Percentiles rank a stretch among this genome's conserved stretches.
phyloP scores from a whole-genome alignment of 2,797 vertebrate species.

The Muraenolepis orangiensis region DNA sequence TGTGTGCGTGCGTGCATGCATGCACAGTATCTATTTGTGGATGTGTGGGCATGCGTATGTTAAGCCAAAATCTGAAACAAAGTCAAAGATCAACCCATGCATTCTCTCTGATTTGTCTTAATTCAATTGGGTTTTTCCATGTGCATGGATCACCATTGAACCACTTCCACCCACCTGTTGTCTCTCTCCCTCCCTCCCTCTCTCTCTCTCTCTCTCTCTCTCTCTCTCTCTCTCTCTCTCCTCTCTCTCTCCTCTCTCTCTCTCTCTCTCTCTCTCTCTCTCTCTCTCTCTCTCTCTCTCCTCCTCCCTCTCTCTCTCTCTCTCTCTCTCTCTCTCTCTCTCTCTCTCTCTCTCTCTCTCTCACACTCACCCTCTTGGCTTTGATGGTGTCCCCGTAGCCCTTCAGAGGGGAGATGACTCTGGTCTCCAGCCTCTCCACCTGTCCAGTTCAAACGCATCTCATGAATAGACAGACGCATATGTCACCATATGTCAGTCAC shows the following conservation, averaged over 20 bases:
- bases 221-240: no score
- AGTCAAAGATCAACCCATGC: neutral
- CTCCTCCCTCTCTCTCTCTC: no score
- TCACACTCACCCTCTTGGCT: conserved; percentile 65
- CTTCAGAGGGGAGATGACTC: conserved; percentile 71
- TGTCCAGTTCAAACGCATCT: conserved; percentile 26
- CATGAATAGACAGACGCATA: neutral
- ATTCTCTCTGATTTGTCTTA: no score
- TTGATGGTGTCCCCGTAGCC: conserved; percentile 66
- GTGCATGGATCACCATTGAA: neutral
- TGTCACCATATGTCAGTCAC: no score
- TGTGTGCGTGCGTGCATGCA: neutral
- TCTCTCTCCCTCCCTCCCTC: no score
- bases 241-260: no score
- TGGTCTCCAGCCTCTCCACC: conserved; percentile 76
- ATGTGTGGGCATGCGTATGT: neutral
- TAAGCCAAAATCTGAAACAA: neutral
- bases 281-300: no score
- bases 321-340: no score
- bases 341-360: no score
- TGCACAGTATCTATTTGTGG: neutral
- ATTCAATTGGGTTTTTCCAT: neutral
- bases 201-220: no score
- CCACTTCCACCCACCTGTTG: neutral
- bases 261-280: no score